These are phyloP conservation scores for Nothobranchius kuhntae DNA, from an alignment of 2,113 vertebrate genomes.

Conservation along the genomic window DNA sequence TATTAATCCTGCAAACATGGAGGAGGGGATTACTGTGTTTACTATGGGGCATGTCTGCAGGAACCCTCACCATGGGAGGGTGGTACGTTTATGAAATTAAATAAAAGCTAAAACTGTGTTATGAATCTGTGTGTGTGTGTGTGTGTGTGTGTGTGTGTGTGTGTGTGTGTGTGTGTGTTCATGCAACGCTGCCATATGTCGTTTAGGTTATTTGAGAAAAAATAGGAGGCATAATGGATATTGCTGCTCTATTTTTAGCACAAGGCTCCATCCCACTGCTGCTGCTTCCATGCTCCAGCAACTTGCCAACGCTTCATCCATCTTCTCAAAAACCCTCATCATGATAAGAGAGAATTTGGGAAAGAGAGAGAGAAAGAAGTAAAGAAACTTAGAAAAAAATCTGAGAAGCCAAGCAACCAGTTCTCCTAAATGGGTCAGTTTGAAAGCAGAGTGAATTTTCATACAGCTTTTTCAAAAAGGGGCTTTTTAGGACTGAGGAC, in stretches of 20 bases:
- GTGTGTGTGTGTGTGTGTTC: conserved; percentile 5
- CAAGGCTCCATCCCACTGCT: conserved; percentile 4
- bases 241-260: conserved; percentile 58
- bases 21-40: conserved; percentile 69
- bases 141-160: no score
- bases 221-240: conserved; percentile 33
- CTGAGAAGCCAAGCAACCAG: conserved; percentile 56
- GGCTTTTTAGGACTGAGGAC: conserved; percentile 62
- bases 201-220: conserved; percentile 40
- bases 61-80: conserved; percentile 35
- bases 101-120: conserved; percentile 13
- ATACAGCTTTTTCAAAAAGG: conserved; percentile 51
- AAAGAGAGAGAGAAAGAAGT: no score
- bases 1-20: conserved; percentile 69
- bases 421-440: conserved; percentile 73
- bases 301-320: conserved; percentile 50
- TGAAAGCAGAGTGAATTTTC: conserved; percentile 69
- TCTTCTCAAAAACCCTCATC: conserved; percentile 55
- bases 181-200: conserved; percentile 38
- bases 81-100: conserved; percentile 34
- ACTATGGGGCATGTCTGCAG: conserved; percentile 38
- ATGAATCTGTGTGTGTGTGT: neutral
- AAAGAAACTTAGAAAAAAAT: conserved; percentile 9
- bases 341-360: conserved; percentile 32
- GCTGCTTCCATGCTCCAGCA: conserved; percentile 21